Base-by-base conservation (phyloP, 2,888 invertebrate genomes). In the Cheilosia vernalis region DNA sequence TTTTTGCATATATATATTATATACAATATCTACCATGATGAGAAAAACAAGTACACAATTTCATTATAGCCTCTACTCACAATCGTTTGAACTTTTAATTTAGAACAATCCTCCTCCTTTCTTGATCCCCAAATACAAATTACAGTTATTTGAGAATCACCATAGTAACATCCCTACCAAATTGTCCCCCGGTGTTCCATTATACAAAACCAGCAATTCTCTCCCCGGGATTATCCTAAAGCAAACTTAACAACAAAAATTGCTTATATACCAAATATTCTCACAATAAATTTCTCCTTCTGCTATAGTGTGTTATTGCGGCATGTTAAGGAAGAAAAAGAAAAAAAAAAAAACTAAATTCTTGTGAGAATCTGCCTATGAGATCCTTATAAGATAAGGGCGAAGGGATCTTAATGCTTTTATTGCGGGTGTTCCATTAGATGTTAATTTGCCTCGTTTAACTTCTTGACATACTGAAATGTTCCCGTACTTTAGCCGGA, bases 371-470 rank as follows among this genome's bases (percentile, higher is more conserved):
- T 61, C 27, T 53, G 63, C 63, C 69, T 81, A 69, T 58, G 42
- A 81, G 42, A 81, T 77, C 58, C 51, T 60, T 58, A 64, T 63
- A 58, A 82, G 63, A 63, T 56, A 61, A 51, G 19, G 53, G 53
- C 60, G 53, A 64, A 56, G 70, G 63, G 70, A 70, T 70, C 70
- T 82, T 77, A 77, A 77, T 77, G 81, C 44, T 82, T 77, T 82
- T 82, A 82, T 82, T 70, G 70, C 76, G 70, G 51, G 70, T 82
- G 77, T 77, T 77, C 51, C 64, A 53, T 70, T 63, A 55, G 77
- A 82, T 82, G 81, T 82, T 82, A 82, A 82, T 82, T 82, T 70
- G 81, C 58, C 33, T 77, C 77, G 81, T 77, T 82, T 82, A 82
- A 70, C 81, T 82, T 82, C 77, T 70, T 77, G 81, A 81, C 81